Percentiles rank a stretch among this genome's conserved stretches.
Evolutionary conservation across 1,140 invertebrate species (phyloP).

Genomic region (Drosophila prosaltans): DNA sequence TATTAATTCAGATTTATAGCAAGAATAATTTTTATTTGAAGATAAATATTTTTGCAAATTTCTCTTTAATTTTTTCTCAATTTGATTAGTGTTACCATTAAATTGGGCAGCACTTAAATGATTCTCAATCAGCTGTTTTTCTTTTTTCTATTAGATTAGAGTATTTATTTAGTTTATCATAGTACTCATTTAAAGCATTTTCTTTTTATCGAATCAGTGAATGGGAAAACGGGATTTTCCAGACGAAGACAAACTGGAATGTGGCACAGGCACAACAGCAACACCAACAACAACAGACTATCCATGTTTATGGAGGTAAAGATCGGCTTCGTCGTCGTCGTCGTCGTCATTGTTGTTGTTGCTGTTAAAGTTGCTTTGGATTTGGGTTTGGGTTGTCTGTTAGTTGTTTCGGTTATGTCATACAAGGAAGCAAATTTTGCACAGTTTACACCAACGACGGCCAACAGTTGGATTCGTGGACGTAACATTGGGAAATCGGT

Average conservation of each 20-base stretch:
- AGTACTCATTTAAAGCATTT: conserved; percentile 2
- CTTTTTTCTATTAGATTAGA: not conserved
- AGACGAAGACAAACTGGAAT: conserved; percentile 69
- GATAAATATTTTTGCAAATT: too few species aligned
- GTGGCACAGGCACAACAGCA: conserved; percentile 55
- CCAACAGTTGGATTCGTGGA: conserved; percentile 48
- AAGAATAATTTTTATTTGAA: too few species aligned
- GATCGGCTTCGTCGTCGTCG: conserved; percentile 62
- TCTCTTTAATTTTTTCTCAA: too few species aligned
- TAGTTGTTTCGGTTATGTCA: conserved; percentile 58
- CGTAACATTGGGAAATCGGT: conserved; percentile 53
- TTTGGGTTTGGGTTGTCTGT: conserved; percentile 48
- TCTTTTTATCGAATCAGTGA: conserved; percentile 73
- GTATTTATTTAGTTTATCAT: not conserved
- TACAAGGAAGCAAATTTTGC: conserved; percentile 72
- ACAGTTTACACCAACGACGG: conserved; percentile 49
- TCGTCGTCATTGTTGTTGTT: conserved; percentile 42
- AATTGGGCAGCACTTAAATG: not conserved
- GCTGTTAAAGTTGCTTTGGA: conserved; percentile 19
- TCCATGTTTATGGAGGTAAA: conserved; percentile 67
- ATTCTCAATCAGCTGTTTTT: not conserved
- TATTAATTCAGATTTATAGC: too few species aligned
- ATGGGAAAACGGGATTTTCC: conserved; percentile 77
- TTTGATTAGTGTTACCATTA: too few species aligned
- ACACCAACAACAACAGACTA: conserved; percentile 11